Percentiles rank a stretch among this genome's conserved stretches.
These are phyloP conservation scores for Clarias fuscus DNA, from an alignment of 2,797 vertebrate genomes.

Conservation along the genomic window DNA sequence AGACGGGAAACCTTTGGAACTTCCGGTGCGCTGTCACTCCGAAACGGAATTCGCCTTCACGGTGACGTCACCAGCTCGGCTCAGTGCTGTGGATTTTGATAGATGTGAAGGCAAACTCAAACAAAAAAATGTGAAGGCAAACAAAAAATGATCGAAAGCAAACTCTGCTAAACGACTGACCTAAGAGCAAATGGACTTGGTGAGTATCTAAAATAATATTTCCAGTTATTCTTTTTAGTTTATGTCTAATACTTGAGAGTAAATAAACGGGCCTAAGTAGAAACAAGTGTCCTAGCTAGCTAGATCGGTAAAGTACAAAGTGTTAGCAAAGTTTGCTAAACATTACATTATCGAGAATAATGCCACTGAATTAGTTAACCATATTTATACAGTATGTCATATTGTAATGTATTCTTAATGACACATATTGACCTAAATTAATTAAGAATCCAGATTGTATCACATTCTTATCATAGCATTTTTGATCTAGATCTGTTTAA, in stretches of 20 bases:
- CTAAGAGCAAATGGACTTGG: neutral
- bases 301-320: constrained; percentile 4
- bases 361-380: neutral
- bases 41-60: neutral
- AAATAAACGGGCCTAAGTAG: neutral
- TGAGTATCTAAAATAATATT: neutral
- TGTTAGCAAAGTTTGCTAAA: neutral
- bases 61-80: neutral
- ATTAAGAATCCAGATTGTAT: neutral
- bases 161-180: neutral
- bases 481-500: neutral
- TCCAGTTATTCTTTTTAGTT: neutral
- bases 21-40: constrained; percentile 11
- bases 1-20: neutral
- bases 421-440: neutral
- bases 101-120: neutral
- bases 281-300: neutral
- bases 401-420: neutral
- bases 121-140: neutral
- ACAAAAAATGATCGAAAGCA: constrained; percentile 5
- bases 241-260: neutral
- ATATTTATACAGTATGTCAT: neutral
- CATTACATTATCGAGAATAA: neutral
- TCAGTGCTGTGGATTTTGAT: neutral
- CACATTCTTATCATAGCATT: neutral